These are phyloP conservation scores for Cyclophora punctaria DNA, from an alignment of 2,888 invertebrate species.

Conservation along the genomic window DNA sequence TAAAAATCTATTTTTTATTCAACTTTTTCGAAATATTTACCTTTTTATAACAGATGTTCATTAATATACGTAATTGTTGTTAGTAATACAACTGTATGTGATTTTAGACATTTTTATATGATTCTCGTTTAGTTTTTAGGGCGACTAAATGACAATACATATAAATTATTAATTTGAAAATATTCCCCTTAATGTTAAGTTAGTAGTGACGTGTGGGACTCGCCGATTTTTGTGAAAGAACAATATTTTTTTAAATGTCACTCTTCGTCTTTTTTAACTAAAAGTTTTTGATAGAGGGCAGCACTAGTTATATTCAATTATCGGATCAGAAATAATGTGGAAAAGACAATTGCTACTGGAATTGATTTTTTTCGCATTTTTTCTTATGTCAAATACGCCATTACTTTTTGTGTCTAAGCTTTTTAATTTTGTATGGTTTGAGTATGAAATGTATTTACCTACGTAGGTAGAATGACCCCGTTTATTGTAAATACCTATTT, in stretches of 20 bases:
- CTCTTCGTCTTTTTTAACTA: constrained; percentile 45
- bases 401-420: constrained; percentile 42
- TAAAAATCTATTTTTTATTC: too few species aligned
- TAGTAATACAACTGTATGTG: constrained; percentile 17
- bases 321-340: constrained; percentile 17
- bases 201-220: constrained; percentile 32
- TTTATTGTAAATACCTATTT: constrained; percentile 69
- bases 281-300: constrained; percentile 41
- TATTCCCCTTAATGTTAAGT: constrained; percentile 62
- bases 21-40: too few species aligned
- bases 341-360: constrained; percentile 15
- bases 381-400: constrained; percentile 26
- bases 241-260: constrained; percentile 19
- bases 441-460: constrained; percentile 62
- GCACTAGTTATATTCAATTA: constrained; percentile 12
- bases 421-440: constrained; percentile 67
- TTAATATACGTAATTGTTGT: too few species aligned
- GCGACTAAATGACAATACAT: constrained; percentile 74
- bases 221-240: constrained; percentile 26
- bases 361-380: constrained; percentile 18
- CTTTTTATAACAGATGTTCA: too few species aligned
- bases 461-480: constrained; percentile 69
- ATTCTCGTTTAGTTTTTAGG: constrained; percentile 72
- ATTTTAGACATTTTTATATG: constrained; percentile 51
- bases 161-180: constrained; percentile 57